Conservation (phyloP, 2,888 invertebrate species). For the Oscheius sp. region DNA sequence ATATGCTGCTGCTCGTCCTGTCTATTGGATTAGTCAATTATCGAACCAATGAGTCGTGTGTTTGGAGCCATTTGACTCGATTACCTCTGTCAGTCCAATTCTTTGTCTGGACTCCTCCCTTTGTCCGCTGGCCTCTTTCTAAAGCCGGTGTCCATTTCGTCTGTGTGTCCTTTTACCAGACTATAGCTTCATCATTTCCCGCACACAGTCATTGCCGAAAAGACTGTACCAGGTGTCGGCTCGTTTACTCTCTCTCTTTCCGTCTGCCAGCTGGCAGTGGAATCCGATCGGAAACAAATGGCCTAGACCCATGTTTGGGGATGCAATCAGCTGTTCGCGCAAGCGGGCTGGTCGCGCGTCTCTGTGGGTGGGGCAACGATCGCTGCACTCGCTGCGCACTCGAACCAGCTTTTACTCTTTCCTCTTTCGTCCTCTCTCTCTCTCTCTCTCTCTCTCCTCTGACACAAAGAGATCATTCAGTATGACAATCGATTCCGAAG, state of each 20-base stretch:
- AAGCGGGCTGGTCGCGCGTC: neutral
- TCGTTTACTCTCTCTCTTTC: neutral
- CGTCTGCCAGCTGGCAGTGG: conserved; percentile 15
- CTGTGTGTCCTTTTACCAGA: neutral
- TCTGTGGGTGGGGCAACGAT: conserved; percentile 18
- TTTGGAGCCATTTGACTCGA: neutral
- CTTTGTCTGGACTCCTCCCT: neutral
- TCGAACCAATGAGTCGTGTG: too few species aligned
- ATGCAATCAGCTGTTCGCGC: conserved; percentile 34
- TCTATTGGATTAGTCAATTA: too few species aligned
- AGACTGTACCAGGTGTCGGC: neutral
- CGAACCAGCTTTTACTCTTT: conserved; percentile 8
- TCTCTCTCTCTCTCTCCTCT: neutral
- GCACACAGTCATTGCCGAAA: neutral
- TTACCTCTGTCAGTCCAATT: neutral
- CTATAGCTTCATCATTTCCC: neutral
- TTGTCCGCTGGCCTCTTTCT: neutral
- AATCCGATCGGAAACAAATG: neutral
- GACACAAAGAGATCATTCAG: neutral
- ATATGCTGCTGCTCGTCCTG: neutral
- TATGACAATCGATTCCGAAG: conserved; percentile 10
- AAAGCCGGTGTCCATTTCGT: conserved; percentile 3
- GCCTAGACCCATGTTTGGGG: conserved; percentile 1
- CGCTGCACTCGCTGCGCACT: conserved; percentile 32
- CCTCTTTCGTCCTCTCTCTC: neutral